phyloP scores from a whole-genome alignment of 1,140 invertebrate species.

The Diabrotica virgifera region DNA sequence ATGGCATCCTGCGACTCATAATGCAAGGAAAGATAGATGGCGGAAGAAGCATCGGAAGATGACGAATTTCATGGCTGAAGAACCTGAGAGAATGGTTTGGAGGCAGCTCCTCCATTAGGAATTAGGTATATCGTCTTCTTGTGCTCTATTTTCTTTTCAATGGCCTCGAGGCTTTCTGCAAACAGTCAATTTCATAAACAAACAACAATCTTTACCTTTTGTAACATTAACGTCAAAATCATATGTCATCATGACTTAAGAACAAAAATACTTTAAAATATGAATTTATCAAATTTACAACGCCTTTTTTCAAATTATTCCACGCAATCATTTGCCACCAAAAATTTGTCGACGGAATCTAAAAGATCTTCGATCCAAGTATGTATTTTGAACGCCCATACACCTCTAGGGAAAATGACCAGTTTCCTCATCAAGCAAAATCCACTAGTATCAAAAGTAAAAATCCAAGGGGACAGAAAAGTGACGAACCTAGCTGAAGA shows the following conservation, averaged over 20 bases:
- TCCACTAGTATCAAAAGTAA: conserved; percentile 39
- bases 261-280: neutral
- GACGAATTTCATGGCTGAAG: too few relatives aligned
- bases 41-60: too few relatives aligned
- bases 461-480: conserved; percentile 33
- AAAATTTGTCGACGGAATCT: conserved; percentile 1
- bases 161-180: too few relatives aligned
- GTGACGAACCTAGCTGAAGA: conserved; percentile 36
- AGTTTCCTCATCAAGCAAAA: conserved; percentile 43
- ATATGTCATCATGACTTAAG: neutral
- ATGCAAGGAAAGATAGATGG: too few relatives aligned
- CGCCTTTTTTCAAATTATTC: neutral
- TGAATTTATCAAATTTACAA: neutral
- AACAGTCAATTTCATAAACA: too few relatives aligned
- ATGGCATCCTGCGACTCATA: too few relatives aligned
- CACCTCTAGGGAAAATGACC: conserved; percentile 32
- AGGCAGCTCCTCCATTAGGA: too few relatives aligned
- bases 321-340: neutral
- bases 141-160: too few relatives aligned
- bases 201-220: too few relatives aligned
- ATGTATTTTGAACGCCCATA: conserved; percentile 38
- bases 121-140: too few relatives aligned
- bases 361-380: conserved; percentile 34
- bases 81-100: too few relatives aligned
- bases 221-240: too few relatives aligned